Percentiles rank a stretch among this genome's conserved stretches.
phyloP scores from a whole-genome alignment of 2,113 vertebrate genomes.

The Pao palembangensis region DNA sequence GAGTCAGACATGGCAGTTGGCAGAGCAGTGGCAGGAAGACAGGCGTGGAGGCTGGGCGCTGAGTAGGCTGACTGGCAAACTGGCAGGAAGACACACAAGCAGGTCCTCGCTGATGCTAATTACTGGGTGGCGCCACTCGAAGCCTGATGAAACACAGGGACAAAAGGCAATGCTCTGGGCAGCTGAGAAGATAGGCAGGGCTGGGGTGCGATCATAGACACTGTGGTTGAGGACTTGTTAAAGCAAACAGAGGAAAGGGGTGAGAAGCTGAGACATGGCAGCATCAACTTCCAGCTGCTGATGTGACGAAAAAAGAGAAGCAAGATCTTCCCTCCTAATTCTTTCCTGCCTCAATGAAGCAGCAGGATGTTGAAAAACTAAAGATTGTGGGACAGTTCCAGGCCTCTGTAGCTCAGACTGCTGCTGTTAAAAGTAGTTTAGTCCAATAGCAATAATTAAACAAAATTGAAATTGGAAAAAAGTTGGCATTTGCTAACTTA shows the following conservation, averaged over 20 bases:
- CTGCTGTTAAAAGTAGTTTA: conserved; percentile 50
- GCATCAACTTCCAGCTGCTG: conserved; percentile 55
- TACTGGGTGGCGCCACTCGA: conserved; percentile 47
- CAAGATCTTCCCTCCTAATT: conserved; percentile 7
- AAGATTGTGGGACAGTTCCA: conserved; percentile 35
- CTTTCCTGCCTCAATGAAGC: conserved; percentile 14
- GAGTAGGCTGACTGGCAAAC: conserved; percentile 44
- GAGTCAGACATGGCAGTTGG: conserved; percentile 64
- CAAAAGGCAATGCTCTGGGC: conserved; percentile 46
- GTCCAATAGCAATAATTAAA: too few relatives aligned
- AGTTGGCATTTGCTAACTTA: too few relatives aligned
- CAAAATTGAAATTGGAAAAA: too few relatives aligned
- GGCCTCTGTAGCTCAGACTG: conserved; percentile 46
- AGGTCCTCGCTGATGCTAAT: conserved; percentile 63
- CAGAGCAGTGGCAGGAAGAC: conserved; percentile 43
- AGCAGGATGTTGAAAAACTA: conserved; percentile 19
- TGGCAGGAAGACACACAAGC: conserved; percentile 53
- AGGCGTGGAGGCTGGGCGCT: conserved; percentile 19
- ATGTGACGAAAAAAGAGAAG: conserved; percentile 59
- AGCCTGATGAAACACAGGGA: conserved; percentile 57
- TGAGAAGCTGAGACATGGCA: conserved; percentile 4
- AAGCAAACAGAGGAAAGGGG: conserved; percentile 5
- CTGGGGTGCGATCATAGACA: neutral
- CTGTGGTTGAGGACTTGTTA: neutral
- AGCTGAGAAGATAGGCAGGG: conserved; percentile 15